Evolutionary conservation across 64 coral and sea anemone genomes (phyloP).

Genomic region (Platygyra sinensis): DNA sequence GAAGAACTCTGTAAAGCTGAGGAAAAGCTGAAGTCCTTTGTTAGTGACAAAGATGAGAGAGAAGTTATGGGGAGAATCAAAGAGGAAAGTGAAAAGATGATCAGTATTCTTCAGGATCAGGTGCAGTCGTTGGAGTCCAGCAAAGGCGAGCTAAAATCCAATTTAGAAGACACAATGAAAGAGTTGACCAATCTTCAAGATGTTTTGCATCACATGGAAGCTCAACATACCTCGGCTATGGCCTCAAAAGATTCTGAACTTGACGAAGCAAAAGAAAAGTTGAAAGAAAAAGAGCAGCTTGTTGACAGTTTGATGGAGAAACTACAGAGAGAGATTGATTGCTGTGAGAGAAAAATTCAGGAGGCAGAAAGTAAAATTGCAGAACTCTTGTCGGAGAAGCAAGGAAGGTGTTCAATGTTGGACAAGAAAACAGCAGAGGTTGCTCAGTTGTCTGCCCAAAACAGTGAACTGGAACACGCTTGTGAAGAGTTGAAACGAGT

Average conservation of each 20-base stretch:
- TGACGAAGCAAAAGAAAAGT: neutral
- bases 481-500: neutral
- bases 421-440: conserved; percentile 31
- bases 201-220: neutral
- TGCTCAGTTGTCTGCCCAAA: neutral
- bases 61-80: conserved; percentile 10
- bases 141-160: conserved; percentile 9
- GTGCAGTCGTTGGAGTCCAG: neutral
- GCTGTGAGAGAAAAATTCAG: neutral
- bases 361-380: conserved; percentile 14
- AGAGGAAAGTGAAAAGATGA: neutral
- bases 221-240: neutral
- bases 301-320: conserved; percentile 14
- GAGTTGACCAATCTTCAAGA: neutral
- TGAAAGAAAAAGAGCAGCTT: neutral
- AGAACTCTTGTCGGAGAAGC: conserved; percentile 39
- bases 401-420: neutral
- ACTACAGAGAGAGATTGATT: conserved; percentile 19
- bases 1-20: conserved; percentile 26
- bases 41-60: conserved; percentile 17
- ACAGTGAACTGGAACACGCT: neutral
- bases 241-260: conserved; percentile 23
- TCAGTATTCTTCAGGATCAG: conserved; percentile 24
- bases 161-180: conserved; percentile 12
- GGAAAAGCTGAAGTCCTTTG: conserved; percentile 22